Percentiles rank a stretch among this genome's conserved stretches.
These are phyloP conservation scores for Strigamia crassipes DNA, from an alignment of 2,888 invertebrate species.

Conservation along the genomic window DNA sequence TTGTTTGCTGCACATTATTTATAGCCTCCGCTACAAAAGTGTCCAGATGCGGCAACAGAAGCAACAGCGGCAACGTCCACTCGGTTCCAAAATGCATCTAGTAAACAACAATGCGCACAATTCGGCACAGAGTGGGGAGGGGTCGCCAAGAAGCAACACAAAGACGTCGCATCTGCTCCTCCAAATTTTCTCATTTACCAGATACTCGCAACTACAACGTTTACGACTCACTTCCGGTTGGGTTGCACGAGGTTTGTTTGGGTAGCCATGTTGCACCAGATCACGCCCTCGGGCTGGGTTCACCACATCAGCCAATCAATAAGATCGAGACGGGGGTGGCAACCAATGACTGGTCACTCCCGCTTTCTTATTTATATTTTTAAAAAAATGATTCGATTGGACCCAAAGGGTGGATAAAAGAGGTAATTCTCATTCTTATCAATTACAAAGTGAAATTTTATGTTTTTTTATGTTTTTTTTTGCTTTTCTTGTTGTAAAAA, in stretches of 20 bases:
- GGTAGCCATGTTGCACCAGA: slow-evolving; percentile 22
- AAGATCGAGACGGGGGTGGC: slow-evolving; percentile 14
- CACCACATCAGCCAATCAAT: slow-evolving; percentile 23
- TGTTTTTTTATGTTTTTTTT: background rate
- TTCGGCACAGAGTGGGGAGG: background rate
- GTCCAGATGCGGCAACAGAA: slow-evolving; percentile 12
- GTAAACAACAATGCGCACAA: slow-evolving; percentile 19
- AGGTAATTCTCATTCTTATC: background rate
- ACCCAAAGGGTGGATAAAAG: background rate
- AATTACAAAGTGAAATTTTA: background rate
- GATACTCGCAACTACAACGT: background rate
- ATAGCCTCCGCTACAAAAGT: slow-evolving; percentile 22
- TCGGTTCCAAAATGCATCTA: slow-evolving; percentile 7
- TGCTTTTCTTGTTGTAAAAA: background rate
- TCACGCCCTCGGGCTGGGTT: slow-evolving; percentile 18
- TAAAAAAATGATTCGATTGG: background rate
- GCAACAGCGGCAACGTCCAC: background rate
- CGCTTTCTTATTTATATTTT: background rate
- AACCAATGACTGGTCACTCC: slow-evolving; percentile 7
- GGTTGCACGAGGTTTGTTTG: slow-evolving; percentile 26
- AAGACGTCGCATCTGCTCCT: slow-evolving; percentile 5
- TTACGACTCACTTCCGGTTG: slow-evolving; percentile 27
- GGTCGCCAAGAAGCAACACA: background rate
- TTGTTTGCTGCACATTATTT: slow-evolving; percentile 25
- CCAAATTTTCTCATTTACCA: background rate